These are phyloP conservation scores for Cavia porcellus DNA, from an alignment of 2,113 vertebrate genomes.

Conservation along the genomic window DNA sequence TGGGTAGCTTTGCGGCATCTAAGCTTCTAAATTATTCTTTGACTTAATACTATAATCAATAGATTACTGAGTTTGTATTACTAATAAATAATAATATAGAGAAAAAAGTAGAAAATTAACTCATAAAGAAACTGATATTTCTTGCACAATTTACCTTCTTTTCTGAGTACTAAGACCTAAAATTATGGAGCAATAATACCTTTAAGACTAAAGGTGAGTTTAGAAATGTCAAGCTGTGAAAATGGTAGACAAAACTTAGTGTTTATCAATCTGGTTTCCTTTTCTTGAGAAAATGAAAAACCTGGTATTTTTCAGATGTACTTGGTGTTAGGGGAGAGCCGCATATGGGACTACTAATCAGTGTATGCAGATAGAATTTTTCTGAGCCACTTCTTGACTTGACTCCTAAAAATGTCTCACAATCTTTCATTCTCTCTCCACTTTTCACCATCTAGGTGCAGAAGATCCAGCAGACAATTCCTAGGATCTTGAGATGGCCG, in stretches of 20 bases:
- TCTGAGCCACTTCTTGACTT: neutral
- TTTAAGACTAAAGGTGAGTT: neutral
- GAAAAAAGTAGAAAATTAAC: neutral
- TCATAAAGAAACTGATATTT: neutral
- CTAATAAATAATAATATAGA: neutral
- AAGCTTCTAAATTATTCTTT: constrained; percentile 12
- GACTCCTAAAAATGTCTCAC: neutral
- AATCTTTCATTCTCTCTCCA: neutral
- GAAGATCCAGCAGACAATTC: neutral
- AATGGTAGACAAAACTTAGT: neutral
- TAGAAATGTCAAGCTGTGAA: neutral
- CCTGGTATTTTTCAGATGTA: neutral
- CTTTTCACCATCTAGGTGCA: neutral
- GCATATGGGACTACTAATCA: neutral
- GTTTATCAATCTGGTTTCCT: neutral
- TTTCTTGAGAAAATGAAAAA: neutral
- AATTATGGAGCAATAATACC: neutral
- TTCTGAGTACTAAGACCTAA: neutral
- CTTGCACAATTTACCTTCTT: neutral
- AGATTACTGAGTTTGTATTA: neutral
- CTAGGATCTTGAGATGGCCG: too few species aligned
- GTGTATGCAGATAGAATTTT: neutral
- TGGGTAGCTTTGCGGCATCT: neutral
- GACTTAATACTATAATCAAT: neutral
- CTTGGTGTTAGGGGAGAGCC: neutral